Conservation (phyloP, 2,888 invertebrate genomes). For the Drosophila barbarae region DNA sequence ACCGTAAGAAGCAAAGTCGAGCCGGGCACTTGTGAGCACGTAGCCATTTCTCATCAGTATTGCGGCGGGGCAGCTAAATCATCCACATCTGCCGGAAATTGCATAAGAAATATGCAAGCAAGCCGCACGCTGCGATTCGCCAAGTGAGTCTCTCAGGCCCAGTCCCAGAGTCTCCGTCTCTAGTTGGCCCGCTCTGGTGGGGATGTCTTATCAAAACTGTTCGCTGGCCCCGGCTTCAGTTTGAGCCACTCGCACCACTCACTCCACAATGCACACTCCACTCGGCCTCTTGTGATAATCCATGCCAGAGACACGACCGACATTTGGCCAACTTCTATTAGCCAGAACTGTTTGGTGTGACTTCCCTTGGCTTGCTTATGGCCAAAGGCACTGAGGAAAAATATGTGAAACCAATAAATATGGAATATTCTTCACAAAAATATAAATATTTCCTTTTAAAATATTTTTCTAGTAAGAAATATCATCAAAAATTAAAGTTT, state of each 20-base stretch:
- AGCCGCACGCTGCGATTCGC: constrained; percentile 51
- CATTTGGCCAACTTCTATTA: constrained; percentile 65
- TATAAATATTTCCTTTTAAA: neutral
- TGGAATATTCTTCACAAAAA: rapidly evolving
- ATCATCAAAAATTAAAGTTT: rapidly evolving
- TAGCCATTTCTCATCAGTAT: constrained; percentile 66
- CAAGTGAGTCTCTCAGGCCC: constrained; percentile 8
- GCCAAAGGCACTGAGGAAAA: too few relatives aligned
- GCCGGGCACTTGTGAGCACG: constrained; percentile 44
- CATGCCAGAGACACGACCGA: constrained; percentile 64
- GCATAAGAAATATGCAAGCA: constrained; percentile 67
- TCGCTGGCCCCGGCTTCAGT: constrained; percentile 18
- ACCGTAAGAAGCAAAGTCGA: constrained; percentile 3
- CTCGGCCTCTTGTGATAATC: constrained; percentile 61
- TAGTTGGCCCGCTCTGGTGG: constrained; percentile 18
- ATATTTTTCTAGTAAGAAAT: neutral
- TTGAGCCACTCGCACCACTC: constrained; percentile 14
- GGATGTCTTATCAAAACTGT: constrained; percentile 34
- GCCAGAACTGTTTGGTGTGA: constrained; percentile 12
- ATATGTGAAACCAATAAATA: too few relatives aligned
- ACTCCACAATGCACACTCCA: neutral
- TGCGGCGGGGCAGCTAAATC: constrained; percentile 61
- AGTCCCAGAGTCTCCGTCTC: neutral
- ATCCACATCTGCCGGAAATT: constrained; percentile 75
- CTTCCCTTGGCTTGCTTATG: too few relatives aligned